phyloP scores from a whole-genome alignment of 1,140 invertebrate species.

The Globodera rostochiensis region DNA sequence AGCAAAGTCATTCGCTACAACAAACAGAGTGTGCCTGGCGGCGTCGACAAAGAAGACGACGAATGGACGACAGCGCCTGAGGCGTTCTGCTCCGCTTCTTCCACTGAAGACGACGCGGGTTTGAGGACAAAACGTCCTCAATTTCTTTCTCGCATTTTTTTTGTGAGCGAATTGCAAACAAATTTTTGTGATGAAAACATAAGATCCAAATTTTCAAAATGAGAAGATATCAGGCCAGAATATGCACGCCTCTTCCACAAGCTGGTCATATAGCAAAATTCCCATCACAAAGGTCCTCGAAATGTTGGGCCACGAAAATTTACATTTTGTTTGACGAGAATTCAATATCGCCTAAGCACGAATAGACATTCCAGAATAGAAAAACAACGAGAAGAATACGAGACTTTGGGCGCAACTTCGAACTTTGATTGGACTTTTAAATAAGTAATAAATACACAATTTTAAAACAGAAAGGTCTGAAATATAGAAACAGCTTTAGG shows the following conservation, averaged over 20 bases:
- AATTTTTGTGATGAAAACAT: no score
- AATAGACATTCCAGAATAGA: no score
- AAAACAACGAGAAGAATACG: background rate
- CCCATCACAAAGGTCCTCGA: no score
- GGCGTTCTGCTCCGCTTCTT: background rate
- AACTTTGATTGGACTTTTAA: background rate
- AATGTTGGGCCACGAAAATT: no score
- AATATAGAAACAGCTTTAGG: background rate
- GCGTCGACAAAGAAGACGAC: background rate
- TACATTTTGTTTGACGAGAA: background rate
- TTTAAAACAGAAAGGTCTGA: background rate
- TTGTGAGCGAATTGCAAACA: background rate
- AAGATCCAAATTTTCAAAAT: no score
- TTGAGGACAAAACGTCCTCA: background rate
- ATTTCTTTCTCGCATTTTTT: conserved; percentile 13
- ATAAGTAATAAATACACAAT: background rate
- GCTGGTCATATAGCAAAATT: no score
- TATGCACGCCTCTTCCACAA: no score
- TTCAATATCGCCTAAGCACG: background rate
- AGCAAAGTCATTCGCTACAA: background rate
- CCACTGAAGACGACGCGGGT: background rate
- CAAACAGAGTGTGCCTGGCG: background rate
- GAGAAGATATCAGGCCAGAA: no score
- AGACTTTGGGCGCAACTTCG: background rate
- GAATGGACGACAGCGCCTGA: background rate